Conservation (phyloP, 37 sponge, comb jelly and placozoan species). For the Mnemiopsis leidyi region DNA sequence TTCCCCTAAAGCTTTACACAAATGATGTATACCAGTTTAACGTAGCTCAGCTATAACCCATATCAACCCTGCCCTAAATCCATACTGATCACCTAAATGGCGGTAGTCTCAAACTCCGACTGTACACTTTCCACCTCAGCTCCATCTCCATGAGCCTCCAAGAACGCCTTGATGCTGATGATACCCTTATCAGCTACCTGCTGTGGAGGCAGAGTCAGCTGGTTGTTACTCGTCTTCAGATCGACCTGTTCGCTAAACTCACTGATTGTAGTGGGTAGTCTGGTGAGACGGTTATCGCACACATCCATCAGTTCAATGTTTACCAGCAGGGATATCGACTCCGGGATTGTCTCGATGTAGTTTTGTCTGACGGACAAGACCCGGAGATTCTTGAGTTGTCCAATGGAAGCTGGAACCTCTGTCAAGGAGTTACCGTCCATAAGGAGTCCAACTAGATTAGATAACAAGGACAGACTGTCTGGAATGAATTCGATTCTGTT, state of each 20-base stretch:
- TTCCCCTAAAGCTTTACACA: no score
- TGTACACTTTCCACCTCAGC: neutral
- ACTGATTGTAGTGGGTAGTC: slow-evolving; percentile 48
- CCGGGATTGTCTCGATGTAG: slow-evolving; percentile 52
- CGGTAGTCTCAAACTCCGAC: slow-evolving; percentile 56
- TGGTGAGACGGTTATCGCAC: slow-evolving; percentile 61
- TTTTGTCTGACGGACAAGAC: slow-evolving; percentile 58
- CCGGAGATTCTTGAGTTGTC: slow-evolving; percentile 14
- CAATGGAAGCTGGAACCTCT: slow-evolving; percentile 13
- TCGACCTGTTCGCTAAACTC: slow-evolving; percentile 13
- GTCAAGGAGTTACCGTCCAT: slow-evolving; percentile 35
- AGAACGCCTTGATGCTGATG: slow-evolving; percentile 50
- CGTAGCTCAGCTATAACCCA: no score
- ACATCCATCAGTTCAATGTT: slow-evolving; percentile 64
- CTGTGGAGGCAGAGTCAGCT: slow-evolving; percentile 46
- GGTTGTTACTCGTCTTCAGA: slow-evolving; percentile 31
- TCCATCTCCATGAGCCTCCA: neutral
- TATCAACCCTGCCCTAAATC: no score
- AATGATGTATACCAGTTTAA: no score
- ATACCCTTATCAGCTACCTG: slow-evolving; percentile 56
- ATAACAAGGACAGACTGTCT: neutral
- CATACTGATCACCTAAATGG: neutral
- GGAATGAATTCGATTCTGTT: slow-evolving; percentile 30
- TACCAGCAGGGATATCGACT: slow-evolving; percentile 41
- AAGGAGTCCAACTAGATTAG: slow-evolving; percentile 25